Evolutionary conservation across 2,113 vertebrate species (phyloP).

Genomic region (Chionodraco myersi): DNA sequence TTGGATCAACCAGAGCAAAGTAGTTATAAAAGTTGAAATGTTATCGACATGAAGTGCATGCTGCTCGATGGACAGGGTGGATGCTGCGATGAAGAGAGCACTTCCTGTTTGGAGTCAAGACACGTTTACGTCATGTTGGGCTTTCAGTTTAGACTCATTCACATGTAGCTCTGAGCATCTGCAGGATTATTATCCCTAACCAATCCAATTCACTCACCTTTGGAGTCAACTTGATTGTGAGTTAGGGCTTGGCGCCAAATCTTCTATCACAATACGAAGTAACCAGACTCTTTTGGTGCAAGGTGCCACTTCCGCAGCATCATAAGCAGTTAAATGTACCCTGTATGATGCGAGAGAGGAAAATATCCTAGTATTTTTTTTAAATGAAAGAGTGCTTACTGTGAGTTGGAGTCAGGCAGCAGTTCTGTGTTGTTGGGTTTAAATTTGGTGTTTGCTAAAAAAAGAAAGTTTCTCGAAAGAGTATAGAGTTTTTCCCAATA

Average conservation of each 20-base stretch:
- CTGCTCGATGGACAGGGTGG: neutral
- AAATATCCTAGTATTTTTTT: neutral
- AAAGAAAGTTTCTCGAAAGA: neutral
- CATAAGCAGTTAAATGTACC: neutral
- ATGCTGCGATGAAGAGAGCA: neutral
- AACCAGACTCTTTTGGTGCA: neutral
- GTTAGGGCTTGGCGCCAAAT: too few species aligned
- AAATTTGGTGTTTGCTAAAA: neutral
- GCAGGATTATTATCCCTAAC: neutral
- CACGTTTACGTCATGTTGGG: neutral
- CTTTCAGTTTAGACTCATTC: neutral
- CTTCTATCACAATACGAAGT: too few species aligned
- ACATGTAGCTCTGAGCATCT: neutral
- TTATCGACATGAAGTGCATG: neutral
- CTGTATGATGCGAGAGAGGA: neutral
- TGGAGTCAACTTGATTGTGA: too few species aligned
- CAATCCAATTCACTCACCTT: neutral
- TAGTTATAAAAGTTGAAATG: slow-evolving; percentile 2
- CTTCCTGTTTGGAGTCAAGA: neutral
- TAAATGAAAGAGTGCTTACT: neutral
- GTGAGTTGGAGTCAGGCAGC: neutral
- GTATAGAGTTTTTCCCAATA: too few species aligned
- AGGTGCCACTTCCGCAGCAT: neutral
- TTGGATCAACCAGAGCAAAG: neutral
- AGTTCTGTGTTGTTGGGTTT: neutral